Base-by-base conservation (phyloP, 2,113 vertebrate species). In the Gambusia affinis region DNA sequence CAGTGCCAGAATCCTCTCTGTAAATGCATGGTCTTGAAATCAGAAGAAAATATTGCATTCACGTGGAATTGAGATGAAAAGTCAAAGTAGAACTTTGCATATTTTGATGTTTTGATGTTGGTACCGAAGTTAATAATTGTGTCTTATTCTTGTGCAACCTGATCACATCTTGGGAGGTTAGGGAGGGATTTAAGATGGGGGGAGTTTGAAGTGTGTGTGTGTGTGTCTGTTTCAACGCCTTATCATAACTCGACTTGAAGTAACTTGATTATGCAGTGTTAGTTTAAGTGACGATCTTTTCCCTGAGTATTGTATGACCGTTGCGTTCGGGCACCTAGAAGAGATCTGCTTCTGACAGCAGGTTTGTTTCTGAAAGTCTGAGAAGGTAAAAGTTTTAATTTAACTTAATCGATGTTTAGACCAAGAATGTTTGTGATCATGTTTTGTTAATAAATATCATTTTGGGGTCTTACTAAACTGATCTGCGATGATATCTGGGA, bases 381-480 rank as follows among this genome's bases (percentile, higher is more conserved):
- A 0, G 63, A 30, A 42, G 51, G 47, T 28, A 61, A 4, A 68
- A 73, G 82, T 85, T 28, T 77, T 77, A 63, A 70, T 76, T 75
- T 70, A 31, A 83, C 27, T 66, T 64, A 69, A n/a, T 74, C 10
- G 12, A 30, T 84, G 62, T 83, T 72, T 28, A 72, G 82, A 88
- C 85, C 88, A 88, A 81, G 67, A 35, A 70, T 78, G 70, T 85
- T 75, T 78, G 72, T 87, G 81, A 28, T 82, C 37, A 67, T 83
- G 81, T 86, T 88, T 89, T 87, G 77, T 86, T 89, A 90, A 87
- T 84, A 91, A 91, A 91, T 77, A 42, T 71, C 31, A 69, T 84
- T 76, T 87, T n/a, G 80, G 70, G 44, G 75, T 82, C 39, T 83
- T 75, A 82, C 37, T 77, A 66, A 42, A 51, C 28, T 29, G 27